Percentiles rank a stretch among this genome's conserved stretches.
Evolutionary conservation across 2,888 invertebrate species (phyloP).

Genomic region (Amblyjoppa proteus): DNA sequence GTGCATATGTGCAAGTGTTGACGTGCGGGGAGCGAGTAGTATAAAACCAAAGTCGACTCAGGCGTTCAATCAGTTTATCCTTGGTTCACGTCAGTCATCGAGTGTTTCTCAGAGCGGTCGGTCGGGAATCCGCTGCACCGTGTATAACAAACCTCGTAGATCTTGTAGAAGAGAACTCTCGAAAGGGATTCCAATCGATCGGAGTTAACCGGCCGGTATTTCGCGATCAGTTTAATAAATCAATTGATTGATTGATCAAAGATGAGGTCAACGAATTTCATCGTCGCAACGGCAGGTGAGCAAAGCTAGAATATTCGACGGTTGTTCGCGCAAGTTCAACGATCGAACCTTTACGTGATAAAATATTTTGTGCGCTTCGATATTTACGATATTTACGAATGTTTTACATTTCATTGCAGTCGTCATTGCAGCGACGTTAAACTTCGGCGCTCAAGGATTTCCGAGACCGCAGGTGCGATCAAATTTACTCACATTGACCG

Average conservation of each 20-base stretch:
- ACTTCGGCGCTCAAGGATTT: slow-evolving; percentile 1
- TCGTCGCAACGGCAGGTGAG: slow-evolving; percentile 39
- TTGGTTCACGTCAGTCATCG: slow-evolving; percentile 34
- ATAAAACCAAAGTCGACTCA: slow-evolving; percentile 63
- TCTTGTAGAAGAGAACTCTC: not conserved
- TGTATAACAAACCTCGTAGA: not conserved
- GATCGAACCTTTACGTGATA: not conserved
- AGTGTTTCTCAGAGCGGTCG: slow-evolving; percentile 13
- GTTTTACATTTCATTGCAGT: not conserved
- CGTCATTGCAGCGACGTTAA: not conserved
- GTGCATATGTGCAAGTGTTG: slow-evolving; percentile 15
- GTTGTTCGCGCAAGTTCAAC: not conserved
- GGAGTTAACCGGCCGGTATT: not conserved
- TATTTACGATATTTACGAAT: not conserved
- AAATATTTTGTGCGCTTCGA: not conserved
- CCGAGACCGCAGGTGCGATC: not conserved
- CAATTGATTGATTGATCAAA: slow-evolving; percentile 13
- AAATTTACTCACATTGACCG: not conserved
- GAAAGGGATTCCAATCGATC: slow-evolving; percentile 6
- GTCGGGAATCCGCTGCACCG: not conserved
- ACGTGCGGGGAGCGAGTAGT: slow-evolving; percentile 45
- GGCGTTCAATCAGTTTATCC: slow-evolving; percentile 56
- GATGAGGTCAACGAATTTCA: slow-evolving; percentile 26
- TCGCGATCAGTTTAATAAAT: slow-evolving; percentile 2
- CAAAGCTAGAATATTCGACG: not conserved